Evolutionary conservation across 1,140 invertebrate genomes (phyloP), one percentile per base, ranked within the genome.

Genomic region (Euura lappo): DNA sequence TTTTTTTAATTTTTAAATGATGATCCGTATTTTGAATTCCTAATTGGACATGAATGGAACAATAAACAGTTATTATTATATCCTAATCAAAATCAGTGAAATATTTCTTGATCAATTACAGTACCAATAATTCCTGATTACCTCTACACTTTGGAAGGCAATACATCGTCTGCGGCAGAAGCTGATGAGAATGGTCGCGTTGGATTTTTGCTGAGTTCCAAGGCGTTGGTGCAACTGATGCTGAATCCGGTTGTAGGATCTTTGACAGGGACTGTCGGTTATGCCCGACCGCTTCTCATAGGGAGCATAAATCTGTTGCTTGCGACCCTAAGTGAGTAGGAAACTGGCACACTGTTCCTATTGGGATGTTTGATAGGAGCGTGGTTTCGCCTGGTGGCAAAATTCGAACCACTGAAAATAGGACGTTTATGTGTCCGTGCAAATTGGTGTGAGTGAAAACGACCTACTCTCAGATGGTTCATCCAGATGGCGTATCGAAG

Each of bases 121-220:
- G 95, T 97, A 65, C 95, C 95, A 46, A 95, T 97, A 77, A 91
- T 96, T 79, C 95, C 95, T 7, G 94, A 96, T 85, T 94, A 94
- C 83, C 88, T 96, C 60, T 90, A 92, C 86, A 89, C 85, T 8
- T 86, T 90, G 77, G 87, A 87, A 10, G 88, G 86, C 42, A 90
- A 89, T 79, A 85, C 87, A 65, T 88, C 81, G 75, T 82, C 75
- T 71, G 77, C 78, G 77, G 80, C 83, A 46, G 79, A 86, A 2
- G 84, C 88, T 76, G 87, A 89, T 60, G 94, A 95, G 81, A 95
- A 96, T 83, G 92, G 93, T 5, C 89, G 92, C 78, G 91, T 97
- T 45, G 96, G 95, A 28, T 84, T 96, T 11, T 87, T 98, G 75
- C 90, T 97, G 74, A 95, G 95, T 60, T 95, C 94, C 44, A 97